Conservation (phyloP, 2,797 vertebrate genomes). For the Ptychobarbus kaznakovi region DNA sequence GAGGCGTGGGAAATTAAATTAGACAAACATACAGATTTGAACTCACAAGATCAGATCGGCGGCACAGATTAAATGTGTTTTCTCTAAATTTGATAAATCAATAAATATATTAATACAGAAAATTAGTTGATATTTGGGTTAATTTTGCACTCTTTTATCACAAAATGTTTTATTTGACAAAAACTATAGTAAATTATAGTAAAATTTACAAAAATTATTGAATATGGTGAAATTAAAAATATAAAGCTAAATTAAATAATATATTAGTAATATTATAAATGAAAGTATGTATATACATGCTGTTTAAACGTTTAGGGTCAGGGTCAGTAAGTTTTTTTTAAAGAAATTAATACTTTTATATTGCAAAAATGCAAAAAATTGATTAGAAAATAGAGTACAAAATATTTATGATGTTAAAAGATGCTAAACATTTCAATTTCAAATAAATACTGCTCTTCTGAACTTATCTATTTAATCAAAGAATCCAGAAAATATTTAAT, state of each 20-base stretch:
- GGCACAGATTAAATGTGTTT: slow-evolving; percentile 2
- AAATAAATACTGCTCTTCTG: neutral
- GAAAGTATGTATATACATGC: neutral
- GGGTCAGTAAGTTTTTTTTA: too few species aligned
- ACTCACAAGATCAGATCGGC: slow-evolving; percentile 51
- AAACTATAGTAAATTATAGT: neutral
- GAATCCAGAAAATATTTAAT: neutral
- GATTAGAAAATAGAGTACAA: neutral
- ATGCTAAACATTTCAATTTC: neutral
- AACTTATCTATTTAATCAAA: neutral
- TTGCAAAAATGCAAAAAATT: neutral
- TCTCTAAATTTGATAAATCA: neutral
- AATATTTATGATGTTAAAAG: neutral
- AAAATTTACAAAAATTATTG: neutral
- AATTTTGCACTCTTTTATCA: neutral
- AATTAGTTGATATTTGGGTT: neutral
- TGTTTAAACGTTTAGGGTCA: neutral
- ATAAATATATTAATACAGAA: neutral
- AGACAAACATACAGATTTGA: slow-evolving; percentile 54
- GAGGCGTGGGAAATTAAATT: slow-evolving; percentile 70
- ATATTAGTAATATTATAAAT: neutral
- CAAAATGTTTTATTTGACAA: neutral
- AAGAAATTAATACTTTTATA: neutral
- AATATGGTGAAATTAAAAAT: neutral
- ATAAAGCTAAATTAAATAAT: neutral